Evolutionary conservation across 2,113 vertebrate genomes (phyloP), one percentile per base, ranked within the genome.

Genomic region (Carettochelys insculpta): DNA sequence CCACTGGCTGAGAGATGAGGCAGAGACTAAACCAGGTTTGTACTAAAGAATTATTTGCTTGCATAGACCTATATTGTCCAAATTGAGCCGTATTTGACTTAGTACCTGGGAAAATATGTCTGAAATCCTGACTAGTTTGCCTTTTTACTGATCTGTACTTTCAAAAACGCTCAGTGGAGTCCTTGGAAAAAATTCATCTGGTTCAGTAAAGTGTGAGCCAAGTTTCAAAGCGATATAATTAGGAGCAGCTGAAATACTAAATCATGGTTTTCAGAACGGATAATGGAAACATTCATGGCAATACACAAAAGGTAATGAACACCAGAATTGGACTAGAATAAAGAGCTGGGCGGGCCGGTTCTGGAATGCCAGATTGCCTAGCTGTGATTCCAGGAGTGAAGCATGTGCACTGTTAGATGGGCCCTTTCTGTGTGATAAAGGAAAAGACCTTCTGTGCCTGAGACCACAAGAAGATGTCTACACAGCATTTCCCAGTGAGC

Each of bases 201-300:
- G 58, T 50, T 88, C 76, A 82, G 25, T 77, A 82, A 88, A 78
- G 12, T 61, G 25, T 47, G 88, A 61, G 94, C 92, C 94, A 94
- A 88, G n/a, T 50, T 90, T 93, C 7, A 0, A 83, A 92, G 89
- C 78, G 83, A 92, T 82, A 83, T 92, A 86, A 96, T 94, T 82
- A 92, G 79, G 95, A 95, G 48, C 93, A 96, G 93, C 76, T 96
- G 94, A 86, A 94, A 90, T 76, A 89, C 71, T 92, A 95, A 93
- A 78, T 3, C 3, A 9, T 22, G 29, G 87, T 86, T 96, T 94
- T 83, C 87, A 94, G 75, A 80, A 52, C 77, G 81, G 81, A 94
- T 95, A 90, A 50, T 82, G 45, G 81, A 94, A 75, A 75, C 13
- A 27, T 71, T 68, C n/a, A 38, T n/a, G 8, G 17, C 61, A 68